Evolutionary conservation across 2,797 vertebrate species (phyloP).

Genomic region (Semaprochilodus insignis): DNA sequence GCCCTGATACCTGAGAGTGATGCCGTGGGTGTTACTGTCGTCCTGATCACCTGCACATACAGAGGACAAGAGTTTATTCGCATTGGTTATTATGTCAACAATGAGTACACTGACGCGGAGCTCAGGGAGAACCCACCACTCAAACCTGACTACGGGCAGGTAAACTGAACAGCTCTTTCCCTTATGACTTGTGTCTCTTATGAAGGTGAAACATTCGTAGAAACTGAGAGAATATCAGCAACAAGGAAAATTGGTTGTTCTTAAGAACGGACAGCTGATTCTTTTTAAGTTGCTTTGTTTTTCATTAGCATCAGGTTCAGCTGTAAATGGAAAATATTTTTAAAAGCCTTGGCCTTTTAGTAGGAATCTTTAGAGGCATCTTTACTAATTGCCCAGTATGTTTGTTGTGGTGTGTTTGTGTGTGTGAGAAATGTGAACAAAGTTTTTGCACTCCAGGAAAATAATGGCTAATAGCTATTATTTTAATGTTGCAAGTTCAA

Average conservation of each 20-base stretch:
- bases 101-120: conserved; percentile 90
- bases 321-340: not conserved
- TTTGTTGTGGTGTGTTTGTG: too few species aligned
- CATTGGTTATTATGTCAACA: conserved; percentile 95
- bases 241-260: not conserved
- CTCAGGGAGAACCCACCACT: conserved; percentile 90
- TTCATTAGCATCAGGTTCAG: not conserved
- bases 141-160: conserved; percentile 91
- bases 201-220: not conserved
- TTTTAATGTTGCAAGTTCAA: too few species aligned
- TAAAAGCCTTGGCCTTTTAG: not conserved
- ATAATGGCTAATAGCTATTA: too few species aligned
- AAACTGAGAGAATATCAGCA: not conserved
- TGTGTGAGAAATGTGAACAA: too few species aligned
- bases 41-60: conserved; percentile 93
- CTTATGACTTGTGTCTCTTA: not conserved
- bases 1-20: conserved; percentile 91
- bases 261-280: too few species aligned
- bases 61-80: conserved; percentile 93
- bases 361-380: too few species aligned
- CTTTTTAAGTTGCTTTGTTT: too few species aligned
- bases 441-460: too few species aligned
- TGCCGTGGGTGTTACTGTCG: conserved; percentile 92
- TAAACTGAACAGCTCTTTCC: conserved; percentile 57
- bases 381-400: too few species aligned